A percentile compares a stretch with the other conserved stretches of the same genome.
These are phyloP conservation scores for Drosophila imparisetae DNA, from an alignment of 2,888 invertebrate genomes.

Conservation along the genomic window DNA sequence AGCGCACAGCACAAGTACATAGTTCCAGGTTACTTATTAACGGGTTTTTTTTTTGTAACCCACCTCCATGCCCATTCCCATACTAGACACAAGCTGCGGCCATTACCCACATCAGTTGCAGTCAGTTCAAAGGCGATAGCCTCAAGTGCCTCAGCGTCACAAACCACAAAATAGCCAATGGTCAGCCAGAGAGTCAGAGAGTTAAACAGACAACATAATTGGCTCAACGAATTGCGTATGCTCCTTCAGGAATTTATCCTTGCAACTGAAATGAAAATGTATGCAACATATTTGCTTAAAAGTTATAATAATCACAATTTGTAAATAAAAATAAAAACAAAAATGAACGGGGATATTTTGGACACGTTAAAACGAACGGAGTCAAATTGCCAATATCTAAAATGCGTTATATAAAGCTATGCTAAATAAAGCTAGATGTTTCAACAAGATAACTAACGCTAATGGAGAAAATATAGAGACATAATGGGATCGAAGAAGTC, in stretches of 20 bases:
- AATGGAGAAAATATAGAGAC: not conserved
- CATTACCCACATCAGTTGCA: constrained; percentile 73
- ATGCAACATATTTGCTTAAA: not conserved
- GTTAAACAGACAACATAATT: constrained; percentile 30
- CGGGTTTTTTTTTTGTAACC: constrained; percentile 10
- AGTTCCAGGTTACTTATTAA: constrained; percentile 60
- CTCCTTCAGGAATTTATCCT: not conserved
- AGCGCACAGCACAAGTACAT: not conserved
- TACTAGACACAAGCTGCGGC: not conserved
- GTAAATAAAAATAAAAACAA: not conserved
- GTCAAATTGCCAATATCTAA: not conserved
- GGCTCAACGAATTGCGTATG: constrained; percentile 19
- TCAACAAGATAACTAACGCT: not conserved
- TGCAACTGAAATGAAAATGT: not conserved
- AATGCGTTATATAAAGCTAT: no score
- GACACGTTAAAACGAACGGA: not conserved
- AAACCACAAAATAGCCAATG: constrained; percentile 66
- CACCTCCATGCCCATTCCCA: not conserved
- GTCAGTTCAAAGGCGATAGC: constrained; percentile 62
- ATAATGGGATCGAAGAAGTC: not conserved
- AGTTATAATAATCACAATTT: not conserved
- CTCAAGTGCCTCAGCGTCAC: constrained; percentile 44
- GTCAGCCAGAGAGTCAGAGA: constrained; percentile 50
- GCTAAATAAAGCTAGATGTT: no score
- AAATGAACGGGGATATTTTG: not conserved